Evolutionary conservation across 1,140 invertebrate species (phyloP), one percentile per base, ranked within the genome.

Genomic region (Zaprionus capensis): DNA sequence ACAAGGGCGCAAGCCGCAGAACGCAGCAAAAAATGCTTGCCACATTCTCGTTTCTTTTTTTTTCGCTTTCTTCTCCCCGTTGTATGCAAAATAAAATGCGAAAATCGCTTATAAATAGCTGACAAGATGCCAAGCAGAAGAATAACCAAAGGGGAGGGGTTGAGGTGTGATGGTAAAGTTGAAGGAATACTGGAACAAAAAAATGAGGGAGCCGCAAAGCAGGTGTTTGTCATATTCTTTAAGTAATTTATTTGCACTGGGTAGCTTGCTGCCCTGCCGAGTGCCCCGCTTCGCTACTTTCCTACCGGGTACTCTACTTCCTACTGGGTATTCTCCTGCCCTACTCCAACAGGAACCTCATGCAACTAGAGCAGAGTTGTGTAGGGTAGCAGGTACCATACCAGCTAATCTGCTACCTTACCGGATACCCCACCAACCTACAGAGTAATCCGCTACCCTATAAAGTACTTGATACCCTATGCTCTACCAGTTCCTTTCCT

Each of bases 31-130:
- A 51, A 46, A 17, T 46, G 41, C 41, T 46, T 17, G 41, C 41
- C 41, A 46, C 41, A 46, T 7, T 46, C n/a, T 46, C 41, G 6
- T n/a, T 46, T 6, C 15, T 7, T 44, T 2, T 41, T 41, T 6
- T 6, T 41, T 7, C 15, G 6, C 4, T 15, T 15, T 44, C 5
- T 58, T 17, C 66, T 59, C 17, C 2, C 28, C 14, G 49, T 28
- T 46, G 71, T 75, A 82, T 82, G 80, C 80, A 82, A 82, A 82
- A 58, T 67, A 71, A 82, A 83, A 79, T 64, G 73, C 71, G 69
- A 80, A 84, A 74, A 73, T 81, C 72, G 71, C 49, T 84, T 66
- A 80, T 83, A 83, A 83, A 83, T 83, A 81, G 77, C 81, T 72
- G 79, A 71, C 77, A 76, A 28, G 31, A 56, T 12, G 46, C 14